Evolutionary conservation across 2,797 vertebrate genomes (phyloP).

Genomic region (Ceryle rudis): DNA sequence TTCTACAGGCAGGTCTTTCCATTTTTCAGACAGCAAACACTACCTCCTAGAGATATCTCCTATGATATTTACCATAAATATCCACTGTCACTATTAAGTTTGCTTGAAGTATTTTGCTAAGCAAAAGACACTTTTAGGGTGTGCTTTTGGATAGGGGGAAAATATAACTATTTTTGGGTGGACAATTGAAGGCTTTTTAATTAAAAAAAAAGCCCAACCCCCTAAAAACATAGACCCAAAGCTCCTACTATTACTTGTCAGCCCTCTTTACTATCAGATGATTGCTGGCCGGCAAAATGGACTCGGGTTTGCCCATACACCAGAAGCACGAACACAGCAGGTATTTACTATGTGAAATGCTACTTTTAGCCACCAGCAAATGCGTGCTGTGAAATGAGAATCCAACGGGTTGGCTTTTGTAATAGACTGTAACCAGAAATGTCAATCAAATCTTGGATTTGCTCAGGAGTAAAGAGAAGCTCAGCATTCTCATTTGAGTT

Average conservation of each 20-base stretch:
- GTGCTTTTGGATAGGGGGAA: neutral
- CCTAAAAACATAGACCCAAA: neutral
- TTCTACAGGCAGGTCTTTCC: neutral
- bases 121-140: neutral
- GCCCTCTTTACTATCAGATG: neutral
- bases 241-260: neutral
- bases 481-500: constrained; percentile 3
- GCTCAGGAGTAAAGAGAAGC: constrained; percentile 39
- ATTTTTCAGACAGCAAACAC: neutral
- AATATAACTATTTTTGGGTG: neutral
- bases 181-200: neutral
- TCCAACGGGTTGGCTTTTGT: constrained; percentile 19
- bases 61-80: neutral
- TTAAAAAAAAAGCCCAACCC: neutral
- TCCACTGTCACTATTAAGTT: neutral
- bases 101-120: neutral
- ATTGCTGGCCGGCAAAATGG: neutral
- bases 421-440: constrained; percentile 56
- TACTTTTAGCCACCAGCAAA: constrained; percentile 49
- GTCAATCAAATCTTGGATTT: constrained; percentile 50
- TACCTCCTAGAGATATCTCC: neutral
- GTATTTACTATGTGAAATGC: constrained; percentile 10
- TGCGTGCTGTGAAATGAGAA: constrained; percentile 14
- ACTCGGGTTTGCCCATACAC: neutral
- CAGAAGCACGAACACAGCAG: neutral